Evolutionary conservation across 2,797 vertebrate genomes (phyloP).

Genomic region (Margarornis squamiger): DNA sequence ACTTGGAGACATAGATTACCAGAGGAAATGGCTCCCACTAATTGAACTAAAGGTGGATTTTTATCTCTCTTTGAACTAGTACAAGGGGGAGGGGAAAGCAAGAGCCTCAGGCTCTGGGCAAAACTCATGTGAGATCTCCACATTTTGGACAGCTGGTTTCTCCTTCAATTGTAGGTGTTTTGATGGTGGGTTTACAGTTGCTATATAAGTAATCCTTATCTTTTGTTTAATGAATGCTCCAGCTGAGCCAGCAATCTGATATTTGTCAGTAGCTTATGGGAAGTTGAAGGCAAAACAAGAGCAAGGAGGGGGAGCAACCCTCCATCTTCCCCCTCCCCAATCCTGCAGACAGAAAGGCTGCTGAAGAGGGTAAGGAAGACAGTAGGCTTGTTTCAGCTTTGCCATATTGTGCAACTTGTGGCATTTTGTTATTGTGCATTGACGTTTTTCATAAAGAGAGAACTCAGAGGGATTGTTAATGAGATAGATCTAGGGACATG

Average conservation of each 20-base stretch:
- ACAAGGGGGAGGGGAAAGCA: neutral
- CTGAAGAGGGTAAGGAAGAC: neutral
- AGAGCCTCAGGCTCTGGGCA: neutral
- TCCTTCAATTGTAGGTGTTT: slow-evolving; percentile 42
- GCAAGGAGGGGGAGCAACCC: neutral
- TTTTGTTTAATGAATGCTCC: slow-evolving; percentile 39
- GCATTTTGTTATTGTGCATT: neutral
- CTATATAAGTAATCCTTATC: slow-evolving; percentile 46
- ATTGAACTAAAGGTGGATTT: neutral
- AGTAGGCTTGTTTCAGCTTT: neutral
- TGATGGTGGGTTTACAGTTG: slow-evolving; percentile 50
- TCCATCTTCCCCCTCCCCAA: neutral
- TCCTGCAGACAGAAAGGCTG: neutral
- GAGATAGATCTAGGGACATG: neutral
- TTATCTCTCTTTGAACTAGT: neutral
- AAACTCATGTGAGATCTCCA: neutral
- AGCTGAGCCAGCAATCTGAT: slow-evolving; percentile 26
- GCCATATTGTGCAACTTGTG: neutral
- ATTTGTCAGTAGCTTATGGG: neutral
- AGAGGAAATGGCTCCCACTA: neutral
- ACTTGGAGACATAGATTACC: neutral
- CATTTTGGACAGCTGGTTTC: slow-evolving; percentile 50
- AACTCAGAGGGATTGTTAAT: neutral
- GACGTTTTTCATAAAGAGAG: neutral
- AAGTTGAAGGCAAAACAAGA: slow-evolving; percentile 6